These are phyloP conservation scores for Caretta caretta DNA, from an alignment of 2,113 vertebrate species.

Conservation along the genomic window DNA sequence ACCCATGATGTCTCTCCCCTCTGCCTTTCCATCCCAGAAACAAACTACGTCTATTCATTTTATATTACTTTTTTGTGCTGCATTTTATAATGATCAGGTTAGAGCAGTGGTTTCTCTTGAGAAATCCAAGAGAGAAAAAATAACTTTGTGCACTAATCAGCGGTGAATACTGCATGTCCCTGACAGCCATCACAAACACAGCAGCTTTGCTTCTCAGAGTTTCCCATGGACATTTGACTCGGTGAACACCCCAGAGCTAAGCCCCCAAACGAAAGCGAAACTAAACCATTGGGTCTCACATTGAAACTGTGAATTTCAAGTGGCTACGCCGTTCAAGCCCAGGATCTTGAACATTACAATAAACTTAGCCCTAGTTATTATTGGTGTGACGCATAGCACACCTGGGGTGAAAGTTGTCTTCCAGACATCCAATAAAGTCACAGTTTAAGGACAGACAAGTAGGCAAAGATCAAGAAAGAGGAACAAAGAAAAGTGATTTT, in stretches of 20 bases:
- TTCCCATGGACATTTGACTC: not conserved
- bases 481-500: not conserved
- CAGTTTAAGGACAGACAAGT: not conserved
- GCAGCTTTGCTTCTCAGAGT: not conserved
- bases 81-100: not conserved
- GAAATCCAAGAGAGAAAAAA: not conserved
- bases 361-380: not conserved
- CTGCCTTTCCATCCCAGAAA: not conserved
- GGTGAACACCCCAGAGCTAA: not conserved
- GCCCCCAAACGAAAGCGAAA: not conserved
- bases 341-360: rapidly evolving
- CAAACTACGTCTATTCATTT: not conserved
- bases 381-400: not conserved
- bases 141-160: not conserved
- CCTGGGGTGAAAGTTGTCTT: not conserved
- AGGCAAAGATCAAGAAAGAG: not conserved
- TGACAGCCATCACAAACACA: not conserved
- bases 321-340: not conserved
- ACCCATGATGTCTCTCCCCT: not conserved
- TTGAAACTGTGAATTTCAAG: not conserved
- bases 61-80: not conserved
- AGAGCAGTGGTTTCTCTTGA: not conserved
- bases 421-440: not conserved
- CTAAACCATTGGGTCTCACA: not conserved
- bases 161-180: not conserved